These are phyloP conservation scores for Acrocephalus scirpaceus DNA, from an alignment of 2,797 vertebrate species.

Conservation along the genomic window DNA sequence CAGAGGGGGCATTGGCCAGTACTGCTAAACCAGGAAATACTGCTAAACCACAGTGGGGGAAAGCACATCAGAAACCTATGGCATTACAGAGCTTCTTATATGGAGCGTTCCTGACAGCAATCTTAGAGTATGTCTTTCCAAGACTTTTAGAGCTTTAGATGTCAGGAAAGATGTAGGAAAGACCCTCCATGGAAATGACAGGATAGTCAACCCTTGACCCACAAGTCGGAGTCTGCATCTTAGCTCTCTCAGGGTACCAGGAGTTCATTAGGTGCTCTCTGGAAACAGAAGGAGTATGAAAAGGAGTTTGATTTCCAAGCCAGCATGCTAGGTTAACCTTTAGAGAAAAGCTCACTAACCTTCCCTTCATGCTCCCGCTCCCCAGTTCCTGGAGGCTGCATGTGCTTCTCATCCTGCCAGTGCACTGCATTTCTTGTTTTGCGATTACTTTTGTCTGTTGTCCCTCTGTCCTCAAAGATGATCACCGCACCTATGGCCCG, in stretches of 20 bases:
- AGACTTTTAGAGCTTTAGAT: not conserved
- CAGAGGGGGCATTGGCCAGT: not conserved
- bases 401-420: slow-evolving; percentile 76
- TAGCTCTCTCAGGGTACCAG: not conserved
- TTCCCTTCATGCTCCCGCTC: slow-evolving; percentile 3
- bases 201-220: not conserved
- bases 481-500: slow-evolving; percentile 83
- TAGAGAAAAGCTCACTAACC: slow-evolving; percentile 49
- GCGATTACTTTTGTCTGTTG: slow-evolving; percentile 87
- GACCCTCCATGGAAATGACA: not conserved
- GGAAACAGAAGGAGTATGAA: not conserved
- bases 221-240: not conserved
- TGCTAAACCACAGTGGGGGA: not conserved
- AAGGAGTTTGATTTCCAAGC: not conserved
- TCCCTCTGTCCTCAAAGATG: slow-evolving; percentile 90
- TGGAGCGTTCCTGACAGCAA: not conserved
- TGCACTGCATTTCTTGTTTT: slow-evolving; percentile 83
- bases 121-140: not conserved
- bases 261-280: not conserved
- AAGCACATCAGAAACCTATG: not conserved
- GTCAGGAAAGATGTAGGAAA: not conserved
- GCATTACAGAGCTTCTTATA: not conserved
- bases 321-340: not conserved
- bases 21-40: not conserved
- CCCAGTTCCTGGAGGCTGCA: slow-evolving; percentile 59